Evolutionary conservation across 2,797 vertebrate genomes (phyloP), one percentile per base, ranked within the genome.

Genomic region (Spinibarbus caldwelli): DNA sequence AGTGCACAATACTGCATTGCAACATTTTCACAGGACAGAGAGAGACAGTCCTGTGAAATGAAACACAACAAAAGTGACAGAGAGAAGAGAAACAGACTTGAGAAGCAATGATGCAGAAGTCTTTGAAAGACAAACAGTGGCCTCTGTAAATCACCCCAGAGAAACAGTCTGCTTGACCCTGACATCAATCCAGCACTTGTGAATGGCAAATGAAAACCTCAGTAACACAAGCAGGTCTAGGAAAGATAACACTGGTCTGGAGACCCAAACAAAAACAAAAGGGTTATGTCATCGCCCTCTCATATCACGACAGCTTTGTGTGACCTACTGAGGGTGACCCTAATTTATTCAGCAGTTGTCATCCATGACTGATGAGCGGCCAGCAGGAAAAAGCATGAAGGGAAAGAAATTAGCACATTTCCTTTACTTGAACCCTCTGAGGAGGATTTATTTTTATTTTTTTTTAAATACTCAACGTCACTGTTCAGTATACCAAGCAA

Each of bases 271-370:
- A 89, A 89, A 86, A 86, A 89, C 87, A 92, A 89, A 88, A 85
- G 29, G 86, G 88, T 89, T 92, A 92, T 89, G 90, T 94, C 93
- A 93, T 92, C 91, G 91, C 85, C 90, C 89, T 94, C 92, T 94
- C 91, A 87, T 89, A 92, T 92, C 90, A 79, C 67, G 5, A 52
- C 85, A 77, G 85, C 92, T 92, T 90, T 91, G 92, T 92, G 89
- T 80, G 83, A 88, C 90, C 88, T 86, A 86, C 88, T 86, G 87
- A 90, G 92, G 89, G 89, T 90, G 47, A 87, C 86, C 62, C 91
- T 95, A 89, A 95, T 93, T 95, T 93, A 94, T 94, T 94, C 93
- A 95, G 92, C 90, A 94, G 91, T 91, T 80, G 86, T 78, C 82
- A 59, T 88, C 90, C 23, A 89, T 87, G 76, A 89, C 87, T 86